Evolutionary conservation across 2,797 vertebrate species (phyloP), one percentile per base, ranked within the genome.

Genomic region (Euphonia xanthogaster): DNA sequence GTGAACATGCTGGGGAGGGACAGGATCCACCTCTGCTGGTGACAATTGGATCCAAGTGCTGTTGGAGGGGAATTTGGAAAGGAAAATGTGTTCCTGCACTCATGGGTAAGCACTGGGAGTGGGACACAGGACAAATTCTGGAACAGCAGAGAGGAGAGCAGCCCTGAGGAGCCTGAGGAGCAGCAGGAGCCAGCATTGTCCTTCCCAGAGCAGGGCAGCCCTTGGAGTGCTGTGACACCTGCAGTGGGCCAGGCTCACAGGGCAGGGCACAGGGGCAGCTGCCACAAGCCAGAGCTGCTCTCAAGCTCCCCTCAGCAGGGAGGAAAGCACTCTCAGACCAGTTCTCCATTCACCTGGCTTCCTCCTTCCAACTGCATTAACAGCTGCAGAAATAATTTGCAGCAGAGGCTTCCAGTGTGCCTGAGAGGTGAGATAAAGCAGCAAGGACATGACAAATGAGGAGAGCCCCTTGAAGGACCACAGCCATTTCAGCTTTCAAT

Each of bases 31-130:
- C 91, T 94, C 91, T 50, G 78, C 87, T 93, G 94, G 68, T 54
- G 90, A 89, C 95, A 96, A 94, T 63, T 87, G 95, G 85, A 95
- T 96, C 39, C 70, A 96, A 96, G 85, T 76, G 86, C 31, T 86
- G 86, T 62, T 77, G 92, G 95, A 94, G 97, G 82, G 62, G 84
- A 75, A 95, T 92, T 94, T 40, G 65, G 94, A 94, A 96, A 95
- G 86, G 79, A 93, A 95, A 91, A 48, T 48, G 31, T 15, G 65
- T 79, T 88, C 53, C 82, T 70, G 22, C 25, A 78, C 85, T 95
- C 42, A 39, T 51, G 93, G 93, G 71, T 83, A 74, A 91, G 61
- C 27, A 68, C 61, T 88, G 63, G 89, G 68, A 84, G 74, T 48
- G 88, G 68, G 44, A 25, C 30, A 28, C 12, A n/a, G 33, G 62